These are phyloP conservation scores for Glareola pratincola DNA, from an alignment of 2,113 vertebrate genomes.

Conservation along the genomic window DNA sequence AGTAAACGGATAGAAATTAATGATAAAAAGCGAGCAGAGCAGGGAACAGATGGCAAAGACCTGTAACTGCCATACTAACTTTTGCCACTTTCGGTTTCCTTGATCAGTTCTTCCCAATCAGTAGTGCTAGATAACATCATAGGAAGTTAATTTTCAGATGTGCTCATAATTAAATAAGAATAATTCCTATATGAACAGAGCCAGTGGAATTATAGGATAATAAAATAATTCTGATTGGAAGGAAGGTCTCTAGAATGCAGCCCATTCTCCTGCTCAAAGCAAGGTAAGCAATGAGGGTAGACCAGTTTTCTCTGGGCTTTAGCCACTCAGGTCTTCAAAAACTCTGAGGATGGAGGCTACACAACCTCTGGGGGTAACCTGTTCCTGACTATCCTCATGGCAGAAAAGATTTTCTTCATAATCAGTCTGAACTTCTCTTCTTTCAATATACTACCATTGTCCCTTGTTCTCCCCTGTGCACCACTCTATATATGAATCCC, in stretches of 20 bases:
- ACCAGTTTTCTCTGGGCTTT: not conserved
- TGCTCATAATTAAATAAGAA: not conserved
- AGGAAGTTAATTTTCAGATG: not conserved
- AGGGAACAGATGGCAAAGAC: not conserved
- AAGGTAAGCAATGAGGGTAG: not conserved
- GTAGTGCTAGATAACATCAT: not conserved
- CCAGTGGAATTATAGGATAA: not conserved
- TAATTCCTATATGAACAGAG: not conserved
- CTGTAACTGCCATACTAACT: not conserved
- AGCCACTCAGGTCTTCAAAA: not conserved
- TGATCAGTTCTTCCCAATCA: not conserved
- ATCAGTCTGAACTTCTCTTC: not conserved
- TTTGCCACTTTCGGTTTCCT: not conserved
- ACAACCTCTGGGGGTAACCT: not conserved
- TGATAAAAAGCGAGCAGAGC: not conserved
- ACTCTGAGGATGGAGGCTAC: not conserved
- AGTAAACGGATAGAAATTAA: not conserved
- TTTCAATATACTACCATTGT: not conserved
- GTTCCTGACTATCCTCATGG: not conserved
- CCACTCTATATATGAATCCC: not conserved
- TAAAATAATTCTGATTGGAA: not conserved
- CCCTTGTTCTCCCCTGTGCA: not conserved
- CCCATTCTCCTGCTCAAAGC: not conserved
- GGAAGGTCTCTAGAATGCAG: not conserved
- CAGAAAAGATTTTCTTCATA: not conserved